Evolutionary conservation across 1,140 invertebrate genomes (phyloP).

Genomic region (Cotesia glomerata): DNA sequence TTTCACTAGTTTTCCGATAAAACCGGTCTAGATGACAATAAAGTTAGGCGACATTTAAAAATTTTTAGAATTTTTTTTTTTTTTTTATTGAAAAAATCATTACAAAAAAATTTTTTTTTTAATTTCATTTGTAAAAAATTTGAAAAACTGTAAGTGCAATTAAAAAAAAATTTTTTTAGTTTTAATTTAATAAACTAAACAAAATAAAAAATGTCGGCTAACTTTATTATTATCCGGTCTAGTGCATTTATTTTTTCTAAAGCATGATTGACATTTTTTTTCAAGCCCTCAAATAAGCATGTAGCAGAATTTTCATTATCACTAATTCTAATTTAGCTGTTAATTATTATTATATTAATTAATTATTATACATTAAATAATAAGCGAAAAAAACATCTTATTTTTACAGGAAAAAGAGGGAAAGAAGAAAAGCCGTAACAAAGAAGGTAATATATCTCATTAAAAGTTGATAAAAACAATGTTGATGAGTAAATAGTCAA

Average conservation of each 20-base stretch:
- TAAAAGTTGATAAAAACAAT: not conserved
- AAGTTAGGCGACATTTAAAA: too few relatives aligned
- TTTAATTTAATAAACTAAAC: too few relatives aligned
- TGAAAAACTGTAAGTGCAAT: too few relatives aligned
- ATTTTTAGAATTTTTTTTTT: too few relatives aligned
- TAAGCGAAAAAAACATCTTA: conserved; percentile 12
- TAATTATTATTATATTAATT: not conserved
- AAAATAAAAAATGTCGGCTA: too few relatives aligned
- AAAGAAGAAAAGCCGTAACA: conserved; percentile 81
- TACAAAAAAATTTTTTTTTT: too few relatives aligned
- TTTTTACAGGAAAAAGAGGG: conserved; percentile 76
- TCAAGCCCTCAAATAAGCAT: not conserved
- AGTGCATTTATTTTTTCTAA: not conserved
- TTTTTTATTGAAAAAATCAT: too few relatives aligned
- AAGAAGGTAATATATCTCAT: conserved; percentile 72
- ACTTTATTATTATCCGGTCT: too few relatives aligned
- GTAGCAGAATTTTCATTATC: too few relatives aligned
- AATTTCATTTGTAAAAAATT: too few relatives aligned
- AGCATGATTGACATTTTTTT: not conserved
- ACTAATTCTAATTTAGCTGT: not conserved
- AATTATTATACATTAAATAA: not conserved
- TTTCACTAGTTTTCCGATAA: not conserved
- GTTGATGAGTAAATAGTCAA: not conserved
- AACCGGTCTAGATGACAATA: too few relatives aligned
- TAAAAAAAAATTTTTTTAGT: too few relatives aligned